phyloP scores from a whole-genome alignment of 2,113 vertebrate genomes.

The Menidia beryllina region DNA sequence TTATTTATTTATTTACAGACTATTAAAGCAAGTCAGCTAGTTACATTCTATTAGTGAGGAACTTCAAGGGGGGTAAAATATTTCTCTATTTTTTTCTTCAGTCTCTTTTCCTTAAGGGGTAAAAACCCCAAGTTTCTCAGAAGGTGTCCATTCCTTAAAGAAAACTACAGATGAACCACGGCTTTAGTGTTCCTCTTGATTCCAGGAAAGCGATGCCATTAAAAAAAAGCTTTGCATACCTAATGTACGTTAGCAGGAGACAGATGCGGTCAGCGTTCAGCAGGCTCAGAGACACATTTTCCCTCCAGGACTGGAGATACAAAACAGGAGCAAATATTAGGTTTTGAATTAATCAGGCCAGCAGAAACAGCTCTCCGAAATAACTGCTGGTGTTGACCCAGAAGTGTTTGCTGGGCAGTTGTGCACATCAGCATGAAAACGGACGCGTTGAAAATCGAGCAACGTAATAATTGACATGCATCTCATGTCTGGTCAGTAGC shows the following conservation, averaged over 20 bases:
- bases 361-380: not conserved
- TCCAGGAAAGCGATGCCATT: too few species aligned
- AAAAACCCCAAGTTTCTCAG: not conserved
- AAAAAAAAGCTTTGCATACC: too few species aligned
- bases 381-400: not conserved
- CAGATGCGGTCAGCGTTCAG: not conserved
- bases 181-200: too few species aligned
- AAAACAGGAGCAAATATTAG: too few species aligned
- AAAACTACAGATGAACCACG: not conserved
- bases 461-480: not conserved
- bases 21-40: too few species aligned
- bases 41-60: too few species aligned
- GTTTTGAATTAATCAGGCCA: not conserved
- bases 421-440: too few species aligned
- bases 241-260: too few species aligned
- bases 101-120: not conserved
- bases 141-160: not conserved
- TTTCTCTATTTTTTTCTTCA: not conserved
- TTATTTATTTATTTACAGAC: too few species aligned
- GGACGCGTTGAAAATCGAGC: too few species aligned
- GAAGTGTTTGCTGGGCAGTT: not conserved
- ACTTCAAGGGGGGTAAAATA: not conserved
- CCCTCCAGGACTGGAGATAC: not conserved
- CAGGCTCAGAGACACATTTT: not conserved
- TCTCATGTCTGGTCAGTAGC: not conserved